Conservation (phyloP, 2,113 vertebrate species). For the Morone chrysops region DNA sequence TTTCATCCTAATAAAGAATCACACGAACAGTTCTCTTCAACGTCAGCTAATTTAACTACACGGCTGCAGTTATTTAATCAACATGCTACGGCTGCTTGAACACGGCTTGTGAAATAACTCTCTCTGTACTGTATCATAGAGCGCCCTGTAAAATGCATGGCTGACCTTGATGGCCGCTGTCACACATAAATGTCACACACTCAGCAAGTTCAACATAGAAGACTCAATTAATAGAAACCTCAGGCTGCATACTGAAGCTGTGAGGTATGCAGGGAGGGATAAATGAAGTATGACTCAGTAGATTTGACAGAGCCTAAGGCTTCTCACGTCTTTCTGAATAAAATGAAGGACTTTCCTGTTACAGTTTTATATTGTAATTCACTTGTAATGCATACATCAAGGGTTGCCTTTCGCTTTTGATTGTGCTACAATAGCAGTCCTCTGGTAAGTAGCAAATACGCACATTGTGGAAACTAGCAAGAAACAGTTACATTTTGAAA, state of each 20-base stretch:
- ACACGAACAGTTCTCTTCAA: neutral
- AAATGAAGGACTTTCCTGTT: neutral
- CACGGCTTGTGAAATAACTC: neutral
- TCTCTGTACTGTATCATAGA: neutral
- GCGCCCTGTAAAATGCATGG: conserved; percentile 13
- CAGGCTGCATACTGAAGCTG: neutral
- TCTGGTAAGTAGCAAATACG: neutral
- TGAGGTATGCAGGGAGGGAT: neutral
- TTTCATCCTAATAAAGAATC: neutral
- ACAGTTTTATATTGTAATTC: neutral
- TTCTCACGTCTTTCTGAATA: neutral
- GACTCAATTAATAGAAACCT: conserved; percentile 16
- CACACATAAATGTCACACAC: conserved; percentile 50
- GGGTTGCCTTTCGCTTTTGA: neutral
- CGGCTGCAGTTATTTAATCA: neutral
- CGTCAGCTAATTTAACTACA: neutral
- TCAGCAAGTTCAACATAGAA: conserved; percentile 30
- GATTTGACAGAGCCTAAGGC: neutral
- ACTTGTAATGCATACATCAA: neutral
- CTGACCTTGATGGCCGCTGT: conserved; percentile 28
- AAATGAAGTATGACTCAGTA: conserved; percentile 23
- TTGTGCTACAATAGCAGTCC: neutral
- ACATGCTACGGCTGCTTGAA: neutral
- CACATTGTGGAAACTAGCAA: too few relatives aligned
- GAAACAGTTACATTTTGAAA: too few relatives aligned